These are phyloP conservation scores for Platichthys flesus DNA, from an alignment of 2,113 vertebrate genomes.

Conservation along the genomic window DNA sequence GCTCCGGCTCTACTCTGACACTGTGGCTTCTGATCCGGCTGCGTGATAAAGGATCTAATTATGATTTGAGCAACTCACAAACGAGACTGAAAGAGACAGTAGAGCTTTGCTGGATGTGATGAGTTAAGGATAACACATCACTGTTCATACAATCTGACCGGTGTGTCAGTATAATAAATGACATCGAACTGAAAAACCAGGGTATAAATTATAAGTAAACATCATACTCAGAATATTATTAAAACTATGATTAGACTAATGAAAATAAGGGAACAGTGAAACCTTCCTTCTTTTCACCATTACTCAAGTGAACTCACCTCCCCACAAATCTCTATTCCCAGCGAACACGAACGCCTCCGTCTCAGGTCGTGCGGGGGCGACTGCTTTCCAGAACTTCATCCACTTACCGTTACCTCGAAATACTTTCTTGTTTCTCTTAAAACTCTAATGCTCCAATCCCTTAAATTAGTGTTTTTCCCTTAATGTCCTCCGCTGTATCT, in stretches of 20 bases:
- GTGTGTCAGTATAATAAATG: too few species aligned
- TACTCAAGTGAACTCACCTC: too few species aligned
- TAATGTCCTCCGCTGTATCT: background rate
- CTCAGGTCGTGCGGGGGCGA: too few species aligned
- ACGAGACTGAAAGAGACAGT: too few species aligned
- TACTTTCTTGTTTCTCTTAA: background rate
- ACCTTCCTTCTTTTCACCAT: too few species aligned
- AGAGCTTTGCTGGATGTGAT: too few species aligned
- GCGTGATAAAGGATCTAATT: background rate
- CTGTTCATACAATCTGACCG: too few species aligned
- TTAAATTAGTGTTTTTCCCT: constrained; percentile 12
- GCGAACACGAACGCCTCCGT: too few species aligned
- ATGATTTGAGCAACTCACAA: background rate
- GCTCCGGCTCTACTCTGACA: background rate
- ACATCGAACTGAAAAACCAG: too few species aligned
- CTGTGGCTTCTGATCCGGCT: background rate
- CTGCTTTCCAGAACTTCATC: background rate
- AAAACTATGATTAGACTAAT: background rate
- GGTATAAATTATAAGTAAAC: too few species aligned
- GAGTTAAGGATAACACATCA: too few species aligned
- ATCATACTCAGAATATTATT: background rate
- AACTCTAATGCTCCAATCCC: background rate
- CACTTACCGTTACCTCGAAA: background rate
- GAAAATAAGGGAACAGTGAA: background rate
- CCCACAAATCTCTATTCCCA: too few species aligned